Evolutionary conservation across 1,140 invertebrate species (phyloP), one percentile per base, ranked within the genome.

Genomic region (Trissolcus basalis): DNA sequence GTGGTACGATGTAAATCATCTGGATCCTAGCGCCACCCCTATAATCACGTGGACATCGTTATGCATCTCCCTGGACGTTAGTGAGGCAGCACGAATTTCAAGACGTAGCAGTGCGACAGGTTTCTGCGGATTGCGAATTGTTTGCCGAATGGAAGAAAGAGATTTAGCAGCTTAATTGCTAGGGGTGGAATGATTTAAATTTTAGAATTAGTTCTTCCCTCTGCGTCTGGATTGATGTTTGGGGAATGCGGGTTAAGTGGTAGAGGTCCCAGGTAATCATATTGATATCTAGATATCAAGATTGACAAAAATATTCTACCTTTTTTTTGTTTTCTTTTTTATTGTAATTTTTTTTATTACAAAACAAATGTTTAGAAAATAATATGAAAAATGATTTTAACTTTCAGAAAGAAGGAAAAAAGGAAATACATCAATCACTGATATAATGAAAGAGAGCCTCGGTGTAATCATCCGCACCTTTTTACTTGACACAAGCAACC

Each of bases 1-100:
- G 56, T 60, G 33, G 56, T 69, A 59, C 74, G 80, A 83, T 83
- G 83, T 85, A 85, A 85, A 85, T 85, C 84, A 85, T 83, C 78
- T 59, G 61, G 77, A 81, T 81, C 78, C 75, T 82, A 84, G 80
- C 82, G 80, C 81, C 80, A 85, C 79, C 82, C 82, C 83, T 83
- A 85, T 85, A 85, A 85, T 84, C 82, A 83, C 76, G 79, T 64
- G 78, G 55, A 77, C 65, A 64, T 71, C 44, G 77, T 74, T 78
- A 70, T 75, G 71, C 77, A 75, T 79, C 65, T 54, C 36, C 36
- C 14, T 32, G 10, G 14, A 51, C 43, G 47, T 54, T 48, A 72
- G 74, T 54, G 36, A 48, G 68, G 50, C 54, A 53, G 13, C 4
- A 16, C 12, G 19, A 63, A 41, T 68, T 71, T 77, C 19, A 19